Base-by-base conservation (phyloP, 2,888 invertebrate species). In the Zaprionus bogoriensis region DNA sequence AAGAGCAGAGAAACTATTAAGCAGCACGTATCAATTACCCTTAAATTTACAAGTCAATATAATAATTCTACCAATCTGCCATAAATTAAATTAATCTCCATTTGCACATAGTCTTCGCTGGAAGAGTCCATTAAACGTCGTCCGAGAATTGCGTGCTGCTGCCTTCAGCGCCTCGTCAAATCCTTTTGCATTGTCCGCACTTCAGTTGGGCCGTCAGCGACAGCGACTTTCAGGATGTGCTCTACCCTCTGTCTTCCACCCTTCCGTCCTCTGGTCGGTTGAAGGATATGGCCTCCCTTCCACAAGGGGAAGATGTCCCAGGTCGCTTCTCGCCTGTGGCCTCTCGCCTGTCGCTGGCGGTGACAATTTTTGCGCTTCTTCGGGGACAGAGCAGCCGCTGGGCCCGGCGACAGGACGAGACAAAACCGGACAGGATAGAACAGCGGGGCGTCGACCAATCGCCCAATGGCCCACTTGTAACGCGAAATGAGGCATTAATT, bases 321-420 rank as follows among this genome's bases (percentile, higher is more conserved):
- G 57, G 57, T 36, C 38, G 42, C 17, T n/a, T n/a, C n/a, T n/a
- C n/a, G n/a, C n/a, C n/a, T n/a, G n/a, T n/a, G n/a, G n/a, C n/a
- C n/a, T n/a, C n/a, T 27, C 27, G 27, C 44, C 76, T 79, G 77
- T 64, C 71, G 62, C 67, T 86, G 87, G 48, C 61, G 86, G 80
- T 74, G 80, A 80, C 87, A 81, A 83, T 86, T 80, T 80, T 86
- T 64, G 57, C 80, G 86, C 80, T 66, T 66, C 74, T 68, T n/a
- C 51, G 45, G 23, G 67, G 77, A 63, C 80, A 62, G 64, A 72
- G 32, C 86, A 53, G 74, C 80, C 77, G 81, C 80, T 86, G 87
- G 45, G 83, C 17, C 7, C 7, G 17, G 3, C 7, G 32, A n/a
- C 14, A 17, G 32, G 17, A 1, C 7, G 17, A 36, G 32, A 14